phyloP scores from a whole-genome alignment of 2,888 invertebrate genomes.

The Stenotaenia linearis region DNA sequence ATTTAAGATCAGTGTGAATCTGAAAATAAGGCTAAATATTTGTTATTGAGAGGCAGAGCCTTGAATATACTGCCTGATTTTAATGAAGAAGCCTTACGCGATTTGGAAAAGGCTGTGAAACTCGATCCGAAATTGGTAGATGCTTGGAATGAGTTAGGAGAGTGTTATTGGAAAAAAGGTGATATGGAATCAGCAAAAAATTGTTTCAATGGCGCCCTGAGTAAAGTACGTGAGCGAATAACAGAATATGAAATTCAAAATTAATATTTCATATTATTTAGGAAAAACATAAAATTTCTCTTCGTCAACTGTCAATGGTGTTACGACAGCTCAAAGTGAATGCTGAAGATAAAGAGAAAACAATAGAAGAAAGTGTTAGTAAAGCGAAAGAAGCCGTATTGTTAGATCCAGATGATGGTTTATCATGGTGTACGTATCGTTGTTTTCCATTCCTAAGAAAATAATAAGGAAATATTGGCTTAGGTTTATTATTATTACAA shows the following conservation, averaged over 20 bases:
- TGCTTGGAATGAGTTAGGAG: slow-evolving; percentile 85
- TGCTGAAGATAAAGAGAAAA: slow-evolving; percentile 53
- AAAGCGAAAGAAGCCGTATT: slow-evolving; percentile 77
- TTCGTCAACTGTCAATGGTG: slow-evolving; percentile 75
- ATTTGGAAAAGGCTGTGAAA: slow-evolving; percentile 75
- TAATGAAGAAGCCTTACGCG: slow-evolving; percentile 64
- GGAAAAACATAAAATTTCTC: slow-evolving; percentile 66
- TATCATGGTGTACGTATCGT: slow-evolving; percentile 64
- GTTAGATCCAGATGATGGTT: slow-evolving; percentile 68
- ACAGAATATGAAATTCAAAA: neutral
- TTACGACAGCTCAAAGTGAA: slow-evolving; percentile 59
- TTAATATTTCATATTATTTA: slow-evolving; percentile 42
- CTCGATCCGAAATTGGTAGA: slow-evolving; percentile 70
- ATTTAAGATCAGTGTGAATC: slow-evolving; percentile 17
- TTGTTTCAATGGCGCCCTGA: slow-evolving; percentile 67
- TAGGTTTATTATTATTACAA: too few species aligned
- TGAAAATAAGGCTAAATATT: slow-evolving; percentile 48
- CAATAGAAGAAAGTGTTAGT: slow-evolving; percentile 65
- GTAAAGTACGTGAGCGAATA: slow-evolving; percentile 29
- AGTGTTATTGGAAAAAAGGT: slow-evolving; percentile 80
- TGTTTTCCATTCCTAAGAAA: neutral
- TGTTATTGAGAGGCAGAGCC: slow-evolving; percentile 66
- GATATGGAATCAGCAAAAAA: slow-evolving; percentile 72
- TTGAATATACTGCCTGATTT: slow-evolving; percentile 66
- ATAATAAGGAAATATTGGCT: neutral